Conservation (phyloP, 2,888 invertebrate genomes). For the Drepanosiphum platanoidis region DNA sequence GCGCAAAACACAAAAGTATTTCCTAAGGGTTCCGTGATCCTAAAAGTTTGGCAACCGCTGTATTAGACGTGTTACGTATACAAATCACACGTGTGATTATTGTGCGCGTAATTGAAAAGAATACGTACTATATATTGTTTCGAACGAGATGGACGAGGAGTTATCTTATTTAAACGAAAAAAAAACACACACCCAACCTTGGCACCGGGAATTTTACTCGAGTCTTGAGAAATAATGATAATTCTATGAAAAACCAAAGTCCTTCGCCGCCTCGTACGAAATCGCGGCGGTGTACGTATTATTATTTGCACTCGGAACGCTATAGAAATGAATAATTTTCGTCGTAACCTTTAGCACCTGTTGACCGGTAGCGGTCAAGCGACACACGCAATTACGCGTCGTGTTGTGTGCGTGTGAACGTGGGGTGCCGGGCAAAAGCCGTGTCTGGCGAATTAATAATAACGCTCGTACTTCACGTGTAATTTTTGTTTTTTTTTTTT, state of each 20-base stretch:
- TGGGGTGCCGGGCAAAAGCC: constrained; percentile 47
- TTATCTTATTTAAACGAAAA: neutral
- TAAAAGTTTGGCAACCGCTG: too few species aligned
- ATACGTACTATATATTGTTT: neutral
- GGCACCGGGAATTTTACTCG: neutral
- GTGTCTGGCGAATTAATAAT: constrained; percentile 51
- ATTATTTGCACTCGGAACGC: constrained; percentile 1
- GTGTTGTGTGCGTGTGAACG: constrained; percentile 44
- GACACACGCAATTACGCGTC: constrained; percentile 40
- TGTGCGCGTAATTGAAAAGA: neutral
- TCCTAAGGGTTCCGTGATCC: too few species aligned
- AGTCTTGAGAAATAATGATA: neutral
- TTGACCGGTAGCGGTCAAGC: constrained; percentile 46
- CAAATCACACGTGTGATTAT: too few species aligned
- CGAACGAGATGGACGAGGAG: too few species aligned
- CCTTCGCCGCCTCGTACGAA: neutral
- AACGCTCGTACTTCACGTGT: neutral
- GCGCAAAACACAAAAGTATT: too few species aligned
- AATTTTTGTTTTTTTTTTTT: too few species aligned
- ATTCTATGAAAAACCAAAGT: neutral
- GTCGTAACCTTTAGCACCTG: constrained; percentile 53
- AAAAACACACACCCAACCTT: too few species aligned
- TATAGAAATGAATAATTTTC: constrained; percentile 47
- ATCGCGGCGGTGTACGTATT: too few species aligned
- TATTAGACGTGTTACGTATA: neutral